phyloP scores from a whole-genome alignment of 2,797 vertebrate species.

The Tragopan temminckii region DNA sequence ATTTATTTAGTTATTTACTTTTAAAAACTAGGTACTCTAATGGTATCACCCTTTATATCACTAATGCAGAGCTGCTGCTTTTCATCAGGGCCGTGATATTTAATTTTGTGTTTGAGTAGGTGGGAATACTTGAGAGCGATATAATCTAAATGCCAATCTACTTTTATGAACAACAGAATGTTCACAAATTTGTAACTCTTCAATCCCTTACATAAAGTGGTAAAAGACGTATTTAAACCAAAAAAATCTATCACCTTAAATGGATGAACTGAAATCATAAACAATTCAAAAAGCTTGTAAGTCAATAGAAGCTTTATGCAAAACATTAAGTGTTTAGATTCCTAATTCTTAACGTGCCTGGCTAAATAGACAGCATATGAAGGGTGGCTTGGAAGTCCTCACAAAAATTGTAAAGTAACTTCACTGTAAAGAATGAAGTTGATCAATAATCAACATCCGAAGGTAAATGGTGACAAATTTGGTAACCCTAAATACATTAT shows the following conservation, averaged over 20 bases:
- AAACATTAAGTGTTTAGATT: slow-evolving; percentile 2
- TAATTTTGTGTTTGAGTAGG: slow-evolving; percentile 69
- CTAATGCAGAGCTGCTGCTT: slow-evolving; percentile 46
- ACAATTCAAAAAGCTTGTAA: slow-evolving; percentile 20
- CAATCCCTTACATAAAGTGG: neutral
- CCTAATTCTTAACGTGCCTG: neutral
- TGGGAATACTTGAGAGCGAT: slow-evolving; percentile 55
- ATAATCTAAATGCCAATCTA: slow-evolving; percentile 63
- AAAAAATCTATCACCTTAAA: slow-evolving; percentile 48
- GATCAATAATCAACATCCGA: neutral
- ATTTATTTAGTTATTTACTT: neutral
- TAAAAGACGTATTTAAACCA: neutral
- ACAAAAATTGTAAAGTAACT: neutral
- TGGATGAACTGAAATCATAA: neutral
- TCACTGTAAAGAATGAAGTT: neutral
- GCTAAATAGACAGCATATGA: neutral
- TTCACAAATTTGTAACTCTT: slow-evolving; percentile 35
- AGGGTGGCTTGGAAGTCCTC: neutral
- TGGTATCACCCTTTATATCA: slow-evolving; percentile 46
- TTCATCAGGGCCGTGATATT: slow-evolving; percentile 53
- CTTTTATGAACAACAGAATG: slow-evolving; percentile 59
- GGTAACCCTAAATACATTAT: neutral
- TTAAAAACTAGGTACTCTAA: neutral
- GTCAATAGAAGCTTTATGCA: neutral
- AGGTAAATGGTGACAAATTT: neutral